These are phyloP conservation scores for Leptothorax acervorum DNA, from an alignment of 2,888 invertebrate species.

Conservation along the genomic window DNA sequence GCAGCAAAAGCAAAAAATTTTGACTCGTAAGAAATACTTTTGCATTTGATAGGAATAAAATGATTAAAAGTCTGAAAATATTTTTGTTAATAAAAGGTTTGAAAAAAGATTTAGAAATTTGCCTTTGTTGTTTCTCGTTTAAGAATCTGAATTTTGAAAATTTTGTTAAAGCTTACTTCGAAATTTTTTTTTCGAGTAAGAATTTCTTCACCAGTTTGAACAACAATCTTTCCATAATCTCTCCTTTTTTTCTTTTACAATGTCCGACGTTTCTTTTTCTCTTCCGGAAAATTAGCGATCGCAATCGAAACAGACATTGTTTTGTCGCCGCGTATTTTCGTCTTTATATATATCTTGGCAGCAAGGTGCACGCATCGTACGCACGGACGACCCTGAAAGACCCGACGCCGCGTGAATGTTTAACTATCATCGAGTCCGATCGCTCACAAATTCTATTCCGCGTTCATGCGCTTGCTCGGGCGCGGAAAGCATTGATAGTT, in stretches of 20 bases:
- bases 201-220: neutral
- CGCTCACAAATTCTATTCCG: slow-evolving; percentile 50
- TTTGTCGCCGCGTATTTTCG: slow-evolving; percentile 28
- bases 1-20: too few species aligned
- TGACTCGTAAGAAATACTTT: too few species aligned
- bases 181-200: neutral
- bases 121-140: neutral
- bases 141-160: neutral
- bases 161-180: neutral
- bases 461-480: slow-evolving; percentile 21
- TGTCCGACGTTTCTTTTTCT: neutral
- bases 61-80: neutral
- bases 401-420: slow-evolving; percentile 43
- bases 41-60: neutral
- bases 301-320: neutral
- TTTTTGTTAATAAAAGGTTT: neutral
- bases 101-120: neutral
- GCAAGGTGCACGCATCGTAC: slow-evolving; percentile 36
- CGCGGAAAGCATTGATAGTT: slow-evolving; percentile 40
- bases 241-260: neutral
- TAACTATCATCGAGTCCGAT: slow-evolving; percentile 35
- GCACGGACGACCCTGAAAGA: slow-evolving; percentile 50
- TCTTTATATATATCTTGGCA: slow-evolving; percentile 48
- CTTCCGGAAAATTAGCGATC: slow-evolving; percentile 15
- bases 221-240: neutral